phyloP scores from a whole-genome alignment of 2,113 vertebrate genomes.

The Vireo altiloquus region DNA sequence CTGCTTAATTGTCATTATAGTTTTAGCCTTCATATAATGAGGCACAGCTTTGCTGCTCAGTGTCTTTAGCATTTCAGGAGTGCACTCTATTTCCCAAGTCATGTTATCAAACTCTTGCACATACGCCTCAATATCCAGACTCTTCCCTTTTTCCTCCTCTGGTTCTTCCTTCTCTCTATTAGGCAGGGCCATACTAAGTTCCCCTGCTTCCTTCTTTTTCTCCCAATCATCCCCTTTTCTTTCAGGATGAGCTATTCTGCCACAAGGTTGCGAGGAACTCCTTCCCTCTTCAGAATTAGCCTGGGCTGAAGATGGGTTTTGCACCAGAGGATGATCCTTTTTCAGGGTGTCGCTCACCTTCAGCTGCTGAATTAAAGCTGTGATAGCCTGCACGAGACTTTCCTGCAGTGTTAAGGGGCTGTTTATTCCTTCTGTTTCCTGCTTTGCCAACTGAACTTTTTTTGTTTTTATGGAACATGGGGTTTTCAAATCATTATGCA shows the following conservation, averaged over 20 bases:
- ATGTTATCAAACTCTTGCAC: conserved; percentile 80
- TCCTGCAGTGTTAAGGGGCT: conserved; percentile 60
- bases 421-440: not conserved
- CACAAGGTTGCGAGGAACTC: not conserved
- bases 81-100: conserved; percentile 85
- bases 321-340: not conserved
- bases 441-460: not conserved
- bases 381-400: conserved; percentile 64
- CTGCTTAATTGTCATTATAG: conserved; percentile 70
- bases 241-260: not conserved
- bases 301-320: not conserved
- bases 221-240: not conserved
- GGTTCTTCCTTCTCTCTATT: not conserved
- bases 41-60: conserved; percentile 72
- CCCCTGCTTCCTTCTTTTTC: not conserved
- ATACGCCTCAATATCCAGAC: conserved; percentile 45
- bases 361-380: conserved; percentile 63
- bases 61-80: conserved; percentile 75
- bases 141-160: not conserved
- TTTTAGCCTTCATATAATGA: conserved; percentile 73
- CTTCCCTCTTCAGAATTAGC: not conserved
- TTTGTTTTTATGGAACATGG: not conserved
- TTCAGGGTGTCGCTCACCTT: not conserved
- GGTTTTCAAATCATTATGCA: not conserved
- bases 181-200: not conserved